Conservation (phyloP, 2,797 vertebrate genomes). For the Rhabdophis nuchalis region DNA sequence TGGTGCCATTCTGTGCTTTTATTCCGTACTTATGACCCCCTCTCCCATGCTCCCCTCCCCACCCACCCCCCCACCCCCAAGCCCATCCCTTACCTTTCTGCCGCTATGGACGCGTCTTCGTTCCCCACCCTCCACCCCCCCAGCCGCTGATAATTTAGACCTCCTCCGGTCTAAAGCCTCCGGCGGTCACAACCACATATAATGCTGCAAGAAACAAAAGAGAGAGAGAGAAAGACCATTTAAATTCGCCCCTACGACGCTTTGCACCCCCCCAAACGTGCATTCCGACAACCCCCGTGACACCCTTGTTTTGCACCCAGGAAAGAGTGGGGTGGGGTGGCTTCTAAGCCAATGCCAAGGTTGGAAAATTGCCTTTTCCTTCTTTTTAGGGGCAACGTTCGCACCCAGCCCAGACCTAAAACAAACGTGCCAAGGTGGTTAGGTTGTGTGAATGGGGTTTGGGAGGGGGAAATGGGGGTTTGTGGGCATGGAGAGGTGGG, state of each 20-base stretch:
- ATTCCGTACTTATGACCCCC: background rate
- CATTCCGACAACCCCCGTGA: background rate
- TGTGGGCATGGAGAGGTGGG: no score
- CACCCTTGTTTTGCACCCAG: no score
- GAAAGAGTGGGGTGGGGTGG: no score
- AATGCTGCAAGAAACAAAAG: background rate
- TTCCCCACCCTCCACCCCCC: conserved; percentile 16
- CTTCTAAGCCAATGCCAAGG: background rate
- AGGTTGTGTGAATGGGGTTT: background rate
- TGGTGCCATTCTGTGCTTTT: background rate
- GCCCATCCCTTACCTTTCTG: conserved; percentile 32
- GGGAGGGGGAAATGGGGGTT: background rate
- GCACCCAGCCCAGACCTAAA: background rate
- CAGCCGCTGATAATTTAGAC: background rate
- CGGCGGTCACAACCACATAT: conserved; percentile 13
- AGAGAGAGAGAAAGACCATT: no score
- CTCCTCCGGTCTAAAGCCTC: background rate
- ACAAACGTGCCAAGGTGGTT: background rate
- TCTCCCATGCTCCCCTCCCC: background rate
- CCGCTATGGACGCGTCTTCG: conserved; percentile 13
- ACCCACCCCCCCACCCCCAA: background rate
- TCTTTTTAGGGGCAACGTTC: background rate
- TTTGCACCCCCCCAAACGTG: background rate
- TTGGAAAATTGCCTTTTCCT: background rate
- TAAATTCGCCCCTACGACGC: background rate